Evolutionary conservation across 2,797 vertebrate species (phyloP).

Genomic region (Echeneis naucrates): DNA sequence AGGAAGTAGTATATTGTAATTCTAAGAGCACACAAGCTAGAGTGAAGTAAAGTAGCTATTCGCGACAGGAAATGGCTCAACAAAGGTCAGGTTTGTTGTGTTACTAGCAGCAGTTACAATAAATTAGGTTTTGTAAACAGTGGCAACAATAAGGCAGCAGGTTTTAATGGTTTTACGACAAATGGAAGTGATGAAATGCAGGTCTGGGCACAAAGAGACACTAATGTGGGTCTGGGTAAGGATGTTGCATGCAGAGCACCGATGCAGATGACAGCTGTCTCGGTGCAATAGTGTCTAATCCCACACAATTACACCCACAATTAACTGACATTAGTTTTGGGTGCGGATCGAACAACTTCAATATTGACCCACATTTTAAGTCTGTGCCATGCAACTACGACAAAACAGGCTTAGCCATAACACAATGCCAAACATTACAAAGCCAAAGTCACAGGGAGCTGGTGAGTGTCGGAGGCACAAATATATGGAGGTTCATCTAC

Average conservation of each 20-base stretch:
- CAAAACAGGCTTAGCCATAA: slow-evolving; percentile 19
- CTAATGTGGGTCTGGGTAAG: slow-evolving; percentile 20
- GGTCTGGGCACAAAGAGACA: slow-evolving; percentile 37
- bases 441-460: slow-evolving; percentile 53
- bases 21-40: slow-evolving; percentile 41
- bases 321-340: slow-evolving; percentile 20
- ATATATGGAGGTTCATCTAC: neutral
- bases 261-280: slow-evolving; percentile 1
- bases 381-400: slow-evolving; percentile 64
- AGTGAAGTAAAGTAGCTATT: slow-evolving; percentile 30
- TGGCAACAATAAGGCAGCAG: slow-evolving; percentile 70
- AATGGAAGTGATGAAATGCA: slow-evolving; percentile 54
- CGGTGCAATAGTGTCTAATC: slow-evolving; percentile 2
- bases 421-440: slow-evolving; percentile 36
- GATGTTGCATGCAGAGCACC: slow-evolving; percentile 48
- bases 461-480: slow-evolving; percentile 59
- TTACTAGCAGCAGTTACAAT: slow-evolving; percentile 62
- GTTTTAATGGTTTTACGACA: slow-evolving; percentile 61
- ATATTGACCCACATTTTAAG: slow-evolving; percentile 34
- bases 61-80: slow-evolving; percentile 18
- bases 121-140: slow-evolving; percentile 70
- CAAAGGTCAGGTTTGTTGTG: slow-evolving; percentile 5
- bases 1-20: slow-evolving; percentile 7
- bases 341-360: slow-evolving; percentile 31
- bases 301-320: slow-evolving; percentile 40